These are phyloP conservation scores for Cremastobaeus sp. DNA, from an alignment of 2,888 invertebrate species.

Conservation along the genomic window DNA sequence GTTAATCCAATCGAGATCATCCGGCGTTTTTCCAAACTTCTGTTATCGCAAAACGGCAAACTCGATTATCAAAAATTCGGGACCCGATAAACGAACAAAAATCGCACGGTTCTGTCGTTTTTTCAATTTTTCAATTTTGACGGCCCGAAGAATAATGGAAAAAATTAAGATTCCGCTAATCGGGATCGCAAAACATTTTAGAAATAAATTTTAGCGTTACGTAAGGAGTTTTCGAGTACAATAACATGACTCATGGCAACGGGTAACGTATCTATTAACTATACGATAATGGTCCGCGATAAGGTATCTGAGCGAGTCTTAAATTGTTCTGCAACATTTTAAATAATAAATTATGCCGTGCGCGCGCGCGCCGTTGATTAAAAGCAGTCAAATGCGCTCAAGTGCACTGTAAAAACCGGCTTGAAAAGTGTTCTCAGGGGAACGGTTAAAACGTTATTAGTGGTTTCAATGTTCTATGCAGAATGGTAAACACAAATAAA, in stretches of 20 bases:
- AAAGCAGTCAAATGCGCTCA: background rate
- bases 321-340: conserved; percentile 54
- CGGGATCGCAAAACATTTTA: background rate
- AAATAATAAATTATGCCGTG: conserved; percentile 44
- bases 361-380: conserved; percentile 18
- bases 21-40: conserved; percentile 1
- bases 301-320: conserved; percentile 44
- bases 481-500: too few relatives aligned
- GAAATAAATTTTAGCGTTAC: too few relatives aligned
- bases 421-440: too few relatives aligned
- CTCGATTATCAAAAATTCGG: too few relatives aligned
- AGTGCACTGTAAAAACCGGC: too few relatives aligned
- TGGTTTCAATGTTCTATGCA: too few relatives aligned
- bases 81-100: too few relatives aligned
- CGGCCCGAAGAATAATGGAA: too few relatives aligned
- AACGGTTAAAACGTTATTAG: too few relatives aligned
- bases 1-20: conserved; percentile 40
- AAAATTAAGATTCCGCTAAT: background rate
- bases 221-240: conserved; percentile 29
- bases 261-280: conserved; percentile 50
- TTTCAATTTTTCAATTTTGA: background rate
- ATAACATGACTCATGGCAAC: conserved; percentile 38
- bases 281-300: conserved; percentile 51
- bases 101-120: too few relatives aligned
- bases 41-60: too few relatives aligned